These are phyloP conservation scores for Pseudobourletiella spinata DNA, from an alignment of 1,140 invertebrate genomes.

Conservation along the genomic window DNA sequence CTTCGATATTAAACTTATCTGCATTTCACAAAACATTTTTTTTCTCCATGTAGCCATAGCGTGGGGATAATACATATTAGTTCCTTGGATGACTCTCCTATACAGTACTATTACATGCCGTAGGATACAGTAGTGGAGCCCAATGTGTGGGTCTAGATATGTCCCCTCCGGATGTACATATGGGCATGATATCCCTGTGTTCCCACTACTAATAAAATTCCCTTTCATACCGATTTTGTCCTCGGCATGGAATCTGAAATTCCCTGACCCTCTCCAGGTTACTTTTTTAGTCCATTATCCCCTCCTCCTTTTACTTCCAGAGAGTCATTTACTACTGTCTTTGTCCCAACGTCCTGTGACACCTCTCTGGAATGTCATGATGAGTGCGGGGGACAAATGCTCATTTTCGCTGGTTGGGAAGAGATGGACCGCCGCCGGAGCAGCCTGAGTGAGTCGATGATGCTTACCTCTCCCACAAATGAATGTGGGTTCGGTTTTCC, in stretches of 20 bases:
- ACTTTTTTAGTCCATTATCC: slow-evolving; percentile 7
- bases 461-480: too few species aligned
- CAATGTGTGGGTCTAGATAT: too few species aligned
- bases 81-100: too few species aligned
- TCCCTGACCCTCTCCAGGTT: background rate
- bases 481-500: too few species aligned
- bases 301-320: background rate
- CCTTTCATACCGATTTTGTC: background rate
- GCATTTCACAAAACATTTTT: background rate
- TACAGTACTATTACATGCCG: too few species aligned
- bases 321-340: slow-evolving; percentile 6
- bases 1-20: background rate
- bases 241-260: slow-evolving; percentile 1
- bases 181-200: too few species aligned
- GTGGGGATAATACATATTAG: too few species aligned
- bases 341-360: background rate
- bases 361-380: slow-evolving; percentile 3
- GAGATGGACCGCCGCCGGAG: too few species aligned
- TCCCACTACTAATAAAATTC: background rate
- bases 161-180: too few species aligned
- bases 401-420: background rate
- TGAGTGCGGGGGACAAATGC: background rate
- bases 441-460: too few species aligned
- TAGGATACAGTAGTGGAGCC: too few species aligned
- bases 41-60: too few species aligned